Evolutionary conservation across 2,113 vertebrate genomes (phyloP).

Genomic region (Epinephelus cyanopodus): DNA sequence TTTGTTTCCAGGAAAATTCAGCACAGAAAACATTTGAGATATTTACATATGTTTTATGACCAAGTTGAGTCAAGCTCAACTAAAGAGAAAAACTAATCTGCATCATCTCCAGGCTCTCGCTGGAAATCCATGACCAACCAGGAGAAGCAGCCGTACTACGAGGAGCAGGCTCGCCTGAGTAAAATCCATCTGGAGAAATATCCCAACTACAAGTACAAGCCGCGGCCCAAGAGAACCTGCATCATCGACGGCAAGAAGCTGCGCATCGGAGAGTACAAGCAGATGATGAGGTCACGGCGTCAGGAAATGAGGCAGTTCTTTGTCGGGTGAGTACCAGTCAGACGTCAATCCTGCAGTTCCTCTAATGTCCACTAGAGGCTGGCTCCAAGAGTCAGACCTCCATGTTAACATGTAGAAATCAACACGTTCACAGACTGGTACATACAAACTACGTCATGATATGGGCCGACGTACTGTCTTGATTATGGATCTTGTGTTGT

Average conservation of each 20-base stretch:
- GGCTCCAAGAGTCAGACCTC: too few relatives aligned
- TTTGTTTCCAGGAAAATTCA: too few relatives aligned
- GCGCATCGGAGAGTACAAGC: constrained; percentile 98
- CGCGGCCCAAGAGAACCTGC: constrained; percentile 97
- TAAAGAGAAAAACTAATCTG: background rate
- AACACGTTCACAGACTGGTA: too few relatives aligned
- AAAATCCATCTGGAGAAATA: constrained; percentile 99
- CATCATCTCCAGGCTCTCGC: constrained; percentile 89
- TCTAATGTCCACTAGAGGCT: too few relatives aligned
- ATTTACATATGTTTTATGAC: background rate
- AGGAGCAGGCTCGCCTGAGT: constrained; percentile 97
- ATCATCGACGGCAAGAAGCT: constrained; percentile 98
- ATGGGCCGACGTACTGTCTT: too few relatives aligned
- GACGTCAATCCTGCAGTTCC: too few relatives aligned
- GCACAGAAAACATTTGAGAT: too few relatives aligned
- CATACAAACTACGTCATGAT: too few relatives aligned
- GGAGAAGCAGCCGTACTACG: constrained; percentile 98
- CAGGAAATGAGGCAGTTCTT: constrained; percentile 99
- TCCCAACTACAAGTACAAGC: constrained; percentile 99
- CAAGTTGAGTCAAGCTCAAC: background rate
- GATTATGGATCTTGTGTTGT: too few relatives aligned
- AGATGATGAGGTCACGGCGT: constrained; percentile 97
- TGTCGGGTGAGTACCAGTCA: constrained; percentile 88
- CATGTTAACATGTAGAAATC: too few relatives aligned
- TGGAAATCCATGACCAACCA: constrained; percentile 99